Conservation (phyloP, 2,797 vertebrate genomes). For the Sebastes kiyomatsui region DNA sequence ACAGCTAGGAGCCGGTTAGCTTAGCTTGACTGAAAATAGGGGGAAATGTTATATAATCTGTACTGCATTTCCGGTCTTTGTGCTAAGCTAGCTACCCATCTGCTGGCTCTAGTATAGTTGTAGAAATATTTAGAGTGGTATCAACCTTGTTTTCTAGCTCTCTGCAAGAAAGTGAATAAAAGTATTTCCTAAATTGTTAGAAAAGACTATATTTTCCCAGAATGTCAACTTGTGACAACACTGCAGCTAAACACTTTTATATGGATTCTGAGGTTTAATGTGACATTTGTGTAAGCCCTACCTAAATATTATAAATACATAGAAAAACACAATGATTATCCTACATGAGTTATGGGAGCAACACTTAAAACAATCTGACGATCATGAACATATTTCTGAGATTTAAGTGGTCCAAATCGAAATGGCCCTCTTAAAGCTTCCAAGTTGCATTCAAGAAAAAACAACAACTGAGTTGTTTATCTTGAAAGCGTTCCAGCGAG, state of each 20-base stretch:
- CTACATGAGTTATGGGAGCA: too few relatives aligned
- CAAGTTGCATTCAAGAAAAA: not conserved
- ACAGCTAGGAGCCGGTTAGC: accelerated
- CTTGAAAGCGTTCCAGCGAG: not conserved
- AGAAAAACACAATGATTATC: not conserved
- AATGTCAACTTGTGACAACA: not conserved
- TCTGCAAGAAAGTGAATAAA: too few relatives aligned
- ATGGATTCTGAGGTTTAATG: not conserved
- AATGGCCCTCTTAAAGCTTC: not conserved
- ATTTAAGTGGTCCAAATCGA: not conserved
- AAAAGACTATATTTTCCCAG: too few relatives aligned
- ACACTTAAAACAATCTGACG: too few relatives aligned
- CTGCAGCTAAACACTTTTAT: not conserved
- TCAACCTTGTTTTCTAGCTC: not conserved
- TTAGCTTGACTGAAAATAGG: not conserved
- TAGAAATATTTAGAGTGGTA: not conserved
- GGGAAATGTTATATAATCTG: too few relatives aligned
- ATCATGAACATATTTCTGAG: not conserved
- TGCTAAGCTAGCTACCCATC: not conserved
- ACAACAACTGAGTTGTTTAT: not conserved
- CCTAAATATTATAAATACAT: not conserved
- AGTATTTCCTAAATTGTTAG: too few relatives aligned
- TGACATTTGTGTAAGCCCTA: not conserved
- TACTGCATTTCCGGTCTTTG: not conserved
- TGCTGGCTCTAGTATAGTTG: not conserved